Percentiles rank a stretch among this genome's conserved stretches.
Conservation (phyloP, 92 coral and sea anemone species). For the Palythoa grandis region DNA sequence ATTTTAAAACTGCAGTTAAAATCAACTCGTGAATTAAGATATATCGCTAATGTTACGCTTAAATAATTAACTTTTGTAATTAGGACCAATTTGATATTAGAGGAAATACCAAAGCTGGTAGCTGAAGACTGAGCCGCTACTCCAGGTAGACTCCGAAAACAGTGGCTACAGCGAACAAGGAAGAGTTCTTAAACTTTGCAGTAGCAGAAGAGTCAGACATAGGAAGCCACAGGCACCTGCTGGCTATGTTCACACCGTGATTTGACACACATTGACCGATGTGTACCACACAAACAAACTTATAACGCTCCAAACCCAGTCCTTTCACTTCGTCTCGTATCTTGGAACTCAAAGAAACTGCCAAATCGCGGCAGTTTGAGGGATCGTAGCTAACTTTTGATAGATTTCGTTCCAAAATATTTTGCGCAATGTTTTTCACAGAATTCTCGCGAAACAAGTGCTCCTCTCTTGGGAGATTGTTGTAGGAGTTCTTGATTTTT, state of each 20-base stretch:
- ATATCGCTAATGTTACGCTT: no score
- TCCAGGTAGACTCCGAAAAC: constrained; percentile 74
- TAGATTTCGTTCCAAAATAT: constrained; percentile 51
- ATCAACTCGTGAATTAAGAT: no score
- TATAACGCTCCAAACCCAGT: constrained; percentile 59
- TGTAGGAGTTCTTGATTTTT: constrained; percentile 48
- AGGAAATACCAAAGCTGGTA: no score
- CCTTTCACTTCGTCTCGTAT: constrained; percentile 72
- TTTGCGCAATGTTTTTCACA: constrained; percentile 53
- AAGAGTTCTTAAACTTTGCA: constrained; percentile 64
- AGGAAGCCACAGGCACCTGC: constrained; percentile 80
- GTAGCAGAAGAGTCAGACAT: constrained; percentile 61
- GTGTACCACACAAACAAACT: constrained; percentile 66
- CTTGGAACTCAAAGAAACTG: constrained; percentile 57
- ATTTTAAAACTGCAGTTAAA: no score
- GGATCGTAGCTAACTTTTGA: constrained; percentile 57
- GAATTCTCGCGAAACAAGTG: constrained; percentile 48
- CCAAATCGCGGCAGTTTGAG: constrained; percentile 57
- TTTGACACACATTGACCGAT: constrained; percentile 62
- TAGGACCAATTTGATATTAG: no score
- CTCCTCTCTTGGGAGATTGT: constrained; percentile 54
- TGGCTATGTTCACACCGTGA: constrained; percentile 60
- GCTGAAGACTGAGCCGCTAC: neutral
- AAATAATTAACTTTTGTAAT: no score
- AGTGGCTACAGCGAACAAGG: constrained; percentile 77